Base-by-base conservation (phyloP, 2,113 vertebrate genomes). In the Puntigrus tetrazona region DNA sequence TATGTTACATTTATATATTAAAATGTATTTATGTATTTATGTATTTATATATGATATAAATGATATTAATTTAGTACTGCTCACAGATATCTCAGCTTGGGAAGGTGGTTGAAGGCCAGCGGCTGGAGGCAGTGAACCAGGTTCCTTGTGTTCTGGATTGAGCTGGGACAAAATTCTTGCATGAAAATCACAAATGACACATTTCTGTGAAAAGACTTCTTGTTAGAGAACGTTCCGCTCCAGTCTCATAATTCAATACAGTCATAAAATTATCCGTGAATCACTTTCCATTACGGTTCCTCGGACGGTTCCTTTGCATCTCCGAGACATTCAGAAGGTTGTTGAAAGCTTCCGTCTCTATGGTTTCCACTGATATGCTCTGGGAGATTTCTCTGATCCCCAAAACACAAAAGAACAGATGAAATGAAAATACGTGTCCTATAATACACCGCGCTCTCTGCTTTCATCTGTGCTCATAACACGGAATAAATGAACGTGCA, bases 61-160 rank as follows among this genome's bases (percentile, higher is more conserved):
- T n/a, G n/a, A n/a, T n/a, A n/a, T n/a, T n/a, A n/a, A n/a, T n/a
- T n/a, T n/a, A n/a, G n/a, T n/a, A n/a, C n/a, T n/a, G n/a, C 96
- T 96, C 89, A 96, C 96, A 97, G 88, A 76, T 96, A 96, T 92
- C 93, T 95, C 88, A 97, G 90, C 81, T 91, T 95, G 77, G 96
- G 94, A 57, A 97, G 95, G 82, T 96, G 95, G 92, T 90, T 95
- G 89, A 97, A 97, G 0, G 96, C 95, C n/a, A n/a, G n/a, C 89
- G 90, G 91, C 0, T 90, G 87, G 38, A 91, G 93, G 11, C 97
- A 96, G 88, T 93, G 89, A 87, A 93, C 87, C 81, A 97, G 92
- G 84, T 93, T 94, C 91, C 95, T 95, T 0, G 94, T 96, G 89
- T 96, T 97, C 90, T 95, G 93, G 89, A 97, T 96, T 85, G 94